Percentiles rank a stretch among this genome's conserved stretches.
Evolutionary conservation across 2,797 vertebrate species (phyloP).

Genomic region (Serranus cabrilla): DNA sequence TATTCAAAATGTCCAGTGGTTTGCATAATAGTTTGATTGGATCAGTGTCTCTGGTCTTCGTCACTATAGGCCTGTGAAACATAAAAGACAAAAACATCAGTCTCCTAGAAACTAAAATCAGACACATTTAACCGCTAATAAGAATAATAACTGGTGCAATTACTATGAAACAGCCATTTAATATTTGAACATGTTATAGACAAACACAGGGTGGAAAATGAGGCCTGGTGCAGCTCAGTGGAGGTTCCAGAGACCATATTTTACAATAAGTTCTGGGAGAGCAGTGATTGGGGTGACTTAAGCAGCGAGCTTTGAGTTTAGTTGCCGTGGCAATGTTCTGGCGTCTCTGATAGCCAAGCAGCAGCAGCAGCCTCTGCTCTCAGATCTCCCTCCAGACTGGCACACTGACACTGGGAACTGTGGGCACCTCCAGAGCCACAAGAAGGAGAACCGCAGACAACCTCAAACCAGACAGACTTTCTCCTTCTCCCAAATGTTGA

Average conservation of each 20-base stretch:
- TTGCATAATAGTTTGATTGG: slow-evolving; percentile 88
- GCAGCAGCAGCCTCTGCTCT: slow-evolving; percentile 67
- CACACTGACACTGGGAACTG: slow-evolving; percentile 80
- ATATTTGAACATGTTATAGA: slow-evolving; percentile 80
- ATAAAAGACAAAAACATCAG: slow-evolving; percentile 79
- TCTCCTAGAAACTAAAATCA: slow-evolving; percentile 79
- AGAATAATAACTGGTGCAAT: slow-evolving; percentile 79
- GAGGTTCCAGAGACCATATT: slow-evolving; percentile 68
- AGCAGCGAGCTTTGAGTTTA: slow-evolving; percentile 65
- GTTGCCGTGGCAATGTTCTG: slow-evolving; percentile 73
- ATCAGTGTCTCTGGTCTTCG: slow-evolving; percentile 73
- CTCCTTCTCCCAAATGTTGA: slow-evolving; percentile 79
- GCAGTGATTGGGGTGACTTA: slow-evolving; percentile 50
- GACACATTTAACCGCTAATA: slow-evolving; percentile 79
- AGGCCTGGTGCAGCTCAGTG: slow-evolving; percentile 54
- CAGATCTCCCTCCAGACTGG: slow-evolving; percentile 81
- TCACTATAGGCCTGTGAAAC: slow-evolving; percentile 86
- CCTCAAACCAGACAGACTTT: slow-evolving; percentile 83
- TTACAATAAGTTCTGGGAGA: slow-evolving; percentile 70
- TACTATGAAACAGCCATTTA: slow-evolving; percentile 76
- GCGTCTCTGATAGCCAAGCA: slow-evolving; percentile 76
- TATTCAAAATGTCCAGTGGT: slow-evolving; percentile 87
- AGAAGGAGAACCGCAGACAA: slow-evolving; percentile 85
- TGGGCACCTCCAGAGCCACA: slow-evolving; percentile 81
- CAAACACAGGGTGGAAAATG: slow-evolving; percentile 84